A percentile compares a stretch with the other conserved stretches of the same genome.
These are phyloP conservation scores for Gastrophryne carolinensis DNA, from an alignment of 2,797 vertebrate species.

Conservation along the genomic window DNA sequence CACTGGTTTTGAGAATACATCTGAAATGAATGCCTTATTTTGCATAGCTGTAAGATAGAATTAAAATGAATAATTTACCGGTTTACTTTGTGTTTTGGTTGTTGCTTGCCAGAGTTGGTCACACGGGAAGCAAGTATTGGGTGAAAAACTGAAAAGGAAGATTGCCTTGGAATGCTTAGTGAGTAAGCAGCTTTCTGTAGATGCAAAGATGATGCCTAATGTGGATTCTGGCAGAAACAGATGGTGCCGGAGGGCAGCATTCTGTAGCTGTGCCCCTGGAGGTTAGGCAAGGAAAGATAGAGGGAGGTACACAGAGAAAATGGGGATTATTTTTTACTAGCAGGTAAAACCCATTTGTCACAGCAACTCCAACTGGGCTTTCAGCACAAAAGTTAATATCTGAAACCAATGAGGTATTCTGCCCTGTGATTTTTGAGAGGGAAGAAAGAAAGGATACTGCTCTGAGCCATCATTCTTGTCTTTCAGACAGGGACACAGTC, in stretches of 20 bases:
- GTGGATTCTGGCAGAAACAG: slow-evolving; percentile 76
- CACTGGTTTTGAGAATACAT: background rate
- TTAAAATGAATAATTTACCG: slow-evolving; percentile 34
- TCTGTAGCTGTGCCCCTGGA: slow-evolving; percentile 71
- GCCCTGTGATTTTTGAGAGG: slow-evolving; percentile 56
- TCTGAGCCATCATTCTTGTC: slow-evolving; percentile 50
- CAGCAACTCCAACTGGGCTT: slow-evolving; percentile 74
- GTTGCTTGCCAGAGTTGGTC: slow-evolving; percentile 26
- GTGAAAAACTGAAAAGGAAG: slow-evolving; percentile 58
- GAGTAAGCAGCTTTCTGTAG: slow-evolving; percentile 71
- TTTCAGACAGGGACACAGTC: slow-evolving; percentile 46
- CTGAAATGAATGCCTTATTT: slow-evolving; percentile 11
- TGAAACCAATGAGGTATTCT: slow-evolving; percentile 74
- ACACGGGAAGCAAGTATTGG: slow-evolving; percentile 56
- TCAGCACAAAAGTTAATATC: slow-evolving; percentile 75
- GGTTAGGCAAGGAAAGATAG: slow-evolving; percentile 61
- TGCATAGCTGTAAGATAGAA: slow-evolving; percentile 7
- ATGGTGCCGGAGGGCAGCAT: slow-evolving; percentile 78
- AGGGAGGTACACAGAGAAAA: slow-evolving; percentile 55
- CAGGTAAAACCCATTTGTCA: slow-evolving; percentile 84
- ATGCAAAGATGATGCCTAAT: slow-evolving; percentile 71
- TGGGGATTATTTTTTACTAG: slow-evolving; percentile 71
- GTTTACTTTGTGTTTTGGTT: slow-evolving; percentile 33
- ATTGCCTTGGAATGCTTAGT: slow-evolving; percentile 62
- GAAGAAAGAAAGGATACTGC: slow-evolving; percentile 45